A percentile compares a stretch with the other conserved stretches of the same genome.
phyloP scores from a whole-genome alignment of 2,888 invertebrate species.

The Adelognathus sp. region DNA sequence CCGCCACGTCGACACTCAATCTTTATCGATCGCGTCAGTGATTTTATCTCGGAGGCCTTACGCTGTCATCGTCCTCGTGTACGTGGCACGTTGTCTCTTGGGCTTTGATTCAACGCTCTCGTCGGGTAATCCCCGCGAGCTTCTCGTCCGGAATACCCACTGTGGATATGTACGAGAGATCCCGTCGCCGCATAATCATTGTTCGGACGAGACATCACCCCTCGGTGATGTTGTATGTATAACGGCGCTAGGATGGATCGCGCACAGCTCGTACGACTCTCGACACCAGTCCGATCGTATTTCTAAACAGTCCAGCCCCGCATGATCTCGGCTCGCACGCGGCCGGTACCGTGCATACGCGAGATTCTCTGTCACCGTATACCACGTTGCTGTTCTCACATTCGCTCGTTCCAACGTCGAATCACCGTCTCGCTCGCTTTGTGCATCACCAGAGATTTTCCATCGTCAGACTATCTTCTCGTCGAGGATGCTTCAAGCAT shows the following conservation, averaged over 20 bases:
- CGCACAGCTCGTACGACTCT: not conserved
- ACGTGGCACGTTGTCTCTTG: not conserved
- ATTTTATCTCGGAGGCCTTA: slow-evolving; percentile 9
- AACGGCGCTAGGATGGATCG: slow-evolving; percentile 4
- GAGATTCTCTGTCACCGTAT: slow-evolving; percentile 59
- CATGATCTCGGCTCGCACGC: no score
- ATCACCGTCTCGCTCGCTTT: not conserved
- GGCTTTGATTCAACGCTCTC: slow-evolving; percentile 3
- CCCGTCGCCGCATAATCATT: slow-evolving; percentile 5
- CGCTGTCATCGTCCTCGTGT: not conserved
- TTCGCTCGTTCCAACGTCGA: slow-evolving; percentile 13
- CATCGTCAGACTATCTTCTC: not conserved
- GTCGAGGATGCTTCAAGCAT: no score
- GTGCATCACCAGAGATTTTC: not conserved
- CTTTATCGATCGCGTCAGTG: slow-evolving; percentile 14
- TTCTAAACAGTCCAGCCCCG: slow-evolving; percentile 40
- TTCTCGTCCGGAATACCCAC: not conserved
- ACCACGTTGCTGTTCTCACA: slow-evolving; percentile 44
- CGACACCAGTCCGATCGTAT: slow-evolving; percentile 48
- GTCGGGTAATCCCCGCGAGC: not conserved
- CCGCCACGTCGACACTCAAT: not conserved
- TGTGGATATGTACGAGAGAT: not conserved
- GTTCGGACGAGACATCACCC: slow-evolving; percentile 17
- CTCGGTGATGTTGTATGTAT: slow-evolving; percentile 17
- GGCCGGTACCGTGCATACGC: not conserved